A percentile compares a stretch with the other conserved stretches of the same genome.
Evolutionary conservation across 1,140 invertebrate species (phyloP).

Genomic region (Bursaphelenchus mucronatus): DNA sequence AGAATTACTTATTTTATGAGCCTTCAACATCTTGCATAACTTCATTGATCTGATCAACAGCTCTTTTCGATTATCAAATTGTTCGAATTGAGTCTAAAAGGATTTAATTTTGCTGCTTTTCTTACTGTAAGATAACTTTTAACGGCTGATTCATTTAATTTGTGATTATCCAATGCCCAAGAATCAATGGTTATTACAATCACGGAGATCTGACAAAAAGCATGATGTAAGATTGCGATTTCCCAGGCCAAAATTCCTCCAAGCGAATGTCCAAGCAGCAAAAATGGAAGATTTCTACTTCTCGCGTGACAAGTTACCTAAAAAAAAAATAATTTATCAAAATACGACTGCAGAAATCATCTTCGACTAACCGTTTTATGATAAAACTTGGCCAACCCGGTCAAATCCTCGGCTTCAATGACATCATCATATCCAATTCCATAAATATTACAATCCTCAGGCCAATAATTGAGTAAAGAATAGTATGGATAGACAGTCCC

Average conservation of each 20-base stretch:
- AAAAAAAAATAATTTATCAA: constrained; percentile 1
- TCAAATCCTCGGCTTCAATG: not conserved
- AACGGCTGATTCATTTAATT: constrained; percentile 1
- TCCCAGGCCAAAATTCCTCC: constrained; percentile 15
- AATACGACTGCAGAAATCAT: not conserved
- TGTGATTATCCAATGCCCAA: constrained; percentile 15
- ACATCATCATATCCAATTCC: constrained; percentile 2
- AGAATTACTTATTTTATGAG: constrained; percentile 5
- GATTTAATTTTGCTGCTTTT: not conserved
- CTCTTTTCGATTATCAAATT: constrained; percentile 3
- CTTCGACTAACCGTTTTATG: constrained; percentile 4
- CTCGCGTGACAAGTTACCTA: not conserved
- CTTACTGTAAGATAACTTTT: constrained; percentile 9
- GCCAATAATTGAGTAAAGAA: constrained; percentile 4
- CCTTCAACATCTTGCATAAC: constrained; percentile 9
- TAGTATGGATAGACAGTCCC: constrained; percentile 10
- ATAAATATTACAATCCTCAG: constrained; percentile 8
- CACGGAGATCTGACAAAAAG: no score
- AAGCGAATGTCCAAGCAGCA: constrained; percentile 9
- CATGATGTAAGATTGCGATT: not conserved
- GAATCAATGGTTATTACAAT: constrained; percentile 8
- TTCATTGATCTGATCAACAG: not conserved
- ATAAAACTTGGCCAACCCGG: constrained; percentile 13
- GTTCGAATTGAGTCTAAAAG: constrained; percentile 9
- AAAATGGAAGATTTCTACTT: constrained; percentile 1